phyloP scores from a whole-genome alignment of 92 coral and sea anemone genomes.

The Pocillopora grandis region DNA sequence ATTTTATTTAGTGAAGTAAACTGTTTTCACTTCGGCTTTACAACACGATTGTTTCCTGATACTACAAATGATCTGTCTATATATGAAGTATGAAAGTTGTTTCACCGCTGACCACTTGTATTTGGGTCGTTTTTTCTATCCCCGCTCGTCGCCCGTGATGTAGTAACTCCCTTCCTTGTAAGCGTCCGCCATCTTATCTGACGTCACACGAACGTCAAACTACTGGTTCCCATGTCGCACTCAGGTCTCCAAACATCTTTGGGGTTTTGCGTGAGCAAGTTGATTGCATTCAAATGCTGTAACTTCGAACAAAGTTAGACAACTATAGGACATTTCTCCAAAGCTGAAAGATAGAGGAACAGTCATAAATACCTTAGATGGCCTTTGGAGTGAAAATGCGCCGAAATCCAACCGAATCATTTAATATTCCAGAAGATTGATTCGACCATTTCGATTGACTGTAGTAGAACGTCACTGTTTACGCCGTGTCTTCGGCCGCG shows the following conservation, averaged over 20 bases:
- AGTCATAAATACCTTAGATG: neutral
- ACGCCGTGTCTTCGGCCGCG: neutral
- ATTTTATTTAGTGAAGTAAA: too few species aligned
- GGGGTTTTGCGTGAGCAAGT: neutral
- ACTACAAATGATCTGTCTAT: too few species aligned
- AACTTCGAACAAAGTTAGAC: neutral
- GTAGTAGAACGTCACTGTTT: neutral
- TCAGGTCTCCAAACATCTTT: neutral
- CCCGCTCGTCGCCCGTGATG: too few species aligned
- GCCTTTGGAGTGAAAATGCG: constrained; percentile 1
- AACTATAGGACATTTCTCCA: constrained; percentile 2
- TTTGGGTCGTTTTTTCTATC: too few species aligned
- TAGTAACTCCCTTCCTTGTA: too few species aligned
- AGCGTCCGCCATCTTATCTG: constrained; percentile 25
- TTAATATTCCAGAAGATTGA: constrained; percentile 18
- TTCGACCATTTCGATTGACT: neutral
- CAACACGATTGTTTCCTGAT: too few species aligned
- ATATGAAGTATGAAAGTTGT: too few species aligned
- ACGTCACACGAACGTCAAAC: neutral
- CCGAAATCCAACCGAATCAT: neutral
- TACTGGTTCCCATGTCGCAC: neutral
- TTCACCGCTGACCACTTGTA: too few species aligned
- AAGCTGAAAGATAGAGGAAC: neutral
- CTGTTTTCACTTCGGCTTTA: too few species aligned
- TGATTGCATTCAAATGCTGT: neutral